Evolutionary conservation across 2,888 invertebrate species (phyloP).

Genomic region (Eubasilissa splendida): DNA sequence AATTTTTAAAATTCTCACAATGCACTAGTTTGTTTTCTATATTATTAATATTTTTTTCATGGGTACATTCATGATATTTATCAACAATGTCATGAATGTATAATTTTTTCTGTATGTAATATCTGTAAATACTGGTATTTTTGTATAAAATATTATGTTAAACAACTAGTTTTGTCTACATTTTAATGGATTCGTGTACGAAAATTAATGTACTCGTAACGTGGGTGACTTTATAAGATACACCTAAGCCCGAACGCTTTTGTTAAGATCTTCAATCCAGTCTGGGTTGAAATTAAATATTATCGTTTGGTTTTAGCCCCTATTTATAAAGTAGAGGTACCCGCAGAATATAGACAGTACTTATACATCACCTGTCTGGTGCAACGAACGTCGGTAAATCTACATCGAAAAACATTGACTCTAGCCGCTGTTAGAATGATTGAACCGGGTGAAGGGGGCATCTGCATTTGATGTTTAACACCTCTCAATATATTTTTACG

Average conservation of each 20-base stretch:
- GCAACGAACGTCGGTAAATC: constrained; percentile 47
- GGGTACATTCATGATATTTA: too few species aligned
- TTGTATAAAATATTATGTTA: too few species aligned
- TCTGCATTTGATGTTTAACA: constrained; percentile 35
- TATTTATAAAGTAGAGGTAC: background rate
- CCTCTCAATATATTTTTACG: constrained; percentile 14
- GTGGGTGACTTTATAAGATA: background rate
- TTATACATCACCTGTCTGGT: constrained; percentile 49
- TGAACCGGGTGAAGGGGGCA: constrained; percentile 34
- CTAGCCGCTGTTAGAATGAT: constrained; percentile 38
- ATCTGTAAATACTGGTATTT: too few species aligned
- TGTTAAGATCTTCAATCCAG: constrained; percentile 9
- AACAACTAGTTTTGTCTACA: too few species aligned
- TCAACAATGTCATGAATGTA: too few species aligned
- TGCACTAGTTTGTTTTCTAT: too few species aligned
- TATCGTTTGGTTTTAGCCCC: constrained; percentile 23
- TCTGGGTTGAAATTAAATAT: constrained; percentile 45
- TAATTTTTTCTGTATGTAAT: too few species aligned
- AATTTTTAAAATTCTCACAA: too few species aligned
- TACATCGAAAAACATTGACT: constrained; percentile 54
- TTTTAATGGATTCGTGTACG: background rate
- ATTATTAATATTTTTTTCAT: too few species aligned
- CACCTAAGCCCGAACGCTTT: background rate
- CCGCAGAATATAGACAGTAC: constrained; percentile 1
- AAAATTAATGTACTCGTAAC: background rate